A percentile compares a stretch with the other conserved stretches of the same genome.
phyloP scores from a whole-genome alignment of 35 echinoderm and acorn worm genomes.

The Stichopus chloronotus region DNA sequence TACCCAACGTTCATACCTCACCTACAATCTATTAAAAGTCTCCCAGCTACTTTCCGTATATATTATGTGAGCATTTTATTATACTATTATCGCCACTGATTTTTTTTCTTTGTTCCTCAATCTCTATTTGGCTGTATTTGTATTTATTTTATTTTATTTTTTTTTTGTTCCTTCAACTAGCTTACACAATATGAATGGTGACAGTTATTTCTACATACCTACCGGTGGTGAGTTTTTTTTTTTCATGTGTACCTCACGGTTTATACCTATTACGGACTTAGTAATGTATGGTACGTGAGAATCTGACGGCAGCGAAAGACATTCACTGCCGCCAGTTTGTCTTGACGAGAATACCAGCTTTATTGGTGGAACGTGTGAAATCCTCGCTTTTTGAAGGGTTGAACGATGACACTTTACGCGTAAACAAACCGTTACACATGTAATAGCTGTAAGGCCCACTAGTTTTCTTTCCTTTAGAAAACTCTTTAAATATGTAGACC shows the following conservation, averaged over 20 bases:
- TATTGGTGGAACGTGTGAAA: constrained; percentile 35
- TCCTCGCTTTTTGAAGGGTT: neutral
- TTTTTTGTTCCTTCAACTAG: neutral
- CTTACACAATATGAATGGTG: constrained; percentile 27
- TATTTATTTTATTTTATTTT: neutral
- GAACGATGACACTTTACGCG: neutral
- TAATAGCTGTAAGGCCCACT: constrained; percentile 23
- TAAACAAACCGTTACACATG: constrained; percentile 20
- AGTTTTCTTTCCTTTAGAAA: neutral
- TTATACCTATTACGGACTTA: neutral
- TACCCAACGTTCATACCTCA: neutral
- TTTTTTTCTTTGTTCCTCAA: neutral
- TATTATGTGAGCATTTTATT: neutral
- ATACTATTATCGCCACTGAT: neutral
- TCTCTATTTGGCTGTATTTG: too few species aligned
- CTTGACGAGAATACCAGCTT: constrained; percentile 31
- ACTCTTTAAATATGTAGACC: neutral
- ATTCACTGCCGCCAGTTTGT: constrained; percentile 22
- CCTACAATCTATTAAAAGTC: neutral
- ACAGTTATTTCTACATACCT: constrained; percentile 11
- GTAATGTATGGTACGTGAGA: constrained; percentile 30
- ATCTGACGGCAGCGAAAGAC: neutral
- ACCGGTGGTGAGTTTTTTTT: constrained; percentile 23
- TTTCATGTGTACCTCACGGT: constrained; percentile 38
- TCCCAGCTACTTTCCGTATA: neutral